These are phyloP conservation scores for Coenobita brevimanus DNA, from an alignment of 1,140 invertebrate genomes.

Conservation along the genomic window DNA sequence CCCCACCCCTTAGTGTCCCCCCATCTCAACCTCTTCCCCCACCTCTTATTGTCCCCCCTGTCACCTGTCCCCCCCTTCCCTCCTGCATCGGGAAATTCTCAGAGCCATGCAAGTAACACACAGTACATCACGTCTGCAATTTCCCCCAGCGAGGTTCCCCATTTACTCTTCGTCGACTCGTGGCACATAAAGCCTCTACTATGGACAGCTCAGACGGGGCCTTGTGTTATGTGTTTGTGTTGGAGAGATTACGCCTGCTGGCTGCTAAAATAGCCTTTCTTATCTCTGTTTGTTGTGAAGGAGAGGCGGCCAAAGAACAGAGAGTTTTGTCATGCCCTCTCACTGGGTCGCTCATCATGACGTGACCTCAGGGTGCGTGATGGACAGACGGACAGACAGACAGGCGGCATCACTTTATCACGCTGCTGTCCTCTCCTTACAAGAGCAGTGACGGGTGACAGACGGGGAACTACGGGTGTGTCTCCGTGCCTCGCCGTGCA, in stretches of 20 bases:
- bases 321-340: slow-evolving; percentile 3
- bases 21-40: too few relatives aligned
- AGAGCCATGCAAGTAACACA: too few relatives aligned
- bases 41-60: too few relatives aligned
- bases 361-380: slow-evolving; percentile 21
- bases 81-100: too few relatives aligned
- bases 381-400: slow-evolving; percentile 26
- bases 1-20: too few relatives aligned
- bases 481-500: not conserved
- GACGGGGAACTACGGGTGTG: not conserved
- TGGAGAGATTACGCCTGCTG: not conserved
- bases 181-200: too few relatives aligned
- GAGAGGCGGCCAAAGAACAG: not conserved
- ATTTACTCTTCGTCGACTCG: too few relatives aligned
- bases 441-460: slow-evolving; percentile 12
- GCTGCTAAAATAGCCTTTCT: not conserved
- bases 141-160: too few relatives aligned
- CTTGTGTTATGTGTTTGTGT: not conserved
- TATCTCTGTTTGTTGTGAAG: not conserved
- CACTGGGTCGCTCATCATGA: not conserved
- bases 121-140: too few relatives aligned
- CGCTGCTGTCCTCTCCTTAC: slow-evolving; percentile 32
- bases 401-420: not conserved
- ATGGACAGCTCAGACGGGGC: too few relatives aligned
- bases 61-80: too few relatives aligned